Percentiles rank a stretch among this genome's conserved stretches.
phyloP scores from a whole-genome alignment of 2,797 vertebrate genomes.

The Mastacembelus armatus region DNA sequence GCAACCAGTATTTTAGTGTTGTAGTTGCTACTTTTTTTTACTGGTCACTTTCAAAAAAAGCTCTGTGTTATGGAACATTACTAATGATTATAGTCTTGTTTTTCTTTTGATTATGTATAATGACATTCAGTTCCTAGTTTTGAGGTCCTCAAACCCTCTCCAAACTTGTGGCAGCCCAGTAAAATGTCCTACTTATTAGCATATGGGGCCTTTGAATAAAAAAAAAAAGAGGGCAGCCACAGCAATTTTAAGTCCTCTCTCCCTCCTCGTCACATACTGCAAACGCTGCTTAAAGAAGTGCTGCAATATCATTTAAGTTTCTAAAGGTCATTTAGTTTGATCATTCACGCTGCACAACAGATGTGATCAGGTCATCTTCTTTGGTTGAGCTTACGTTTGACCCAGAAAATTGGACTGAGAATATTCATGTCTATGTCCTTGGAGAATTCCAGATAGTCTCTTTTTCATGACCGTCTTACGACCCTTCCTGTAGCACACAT shows the following conservation, averaged over 20 bases:
- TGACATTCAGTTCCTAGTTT: constrained; percentile 31
- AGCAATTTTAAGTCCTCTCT: constrained; percentile 35
- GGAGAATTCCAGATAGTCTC: constrained; percentile 65
- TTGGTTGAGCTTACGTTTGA: constrained; percentile 60
- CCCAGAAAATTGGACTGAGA: constrained; percentile 74
- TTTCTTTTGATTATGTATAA: constrained; percentile 20
- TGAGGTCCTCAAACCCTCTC: constrained; percentile 38
- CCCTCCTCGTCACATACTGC: constrained; percentile 26
- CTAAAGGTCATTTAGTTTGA: constrained; percentile 70
- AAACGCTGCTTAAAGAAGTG: constrained; percentile 55
- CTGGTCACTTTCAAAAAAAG: neutral
- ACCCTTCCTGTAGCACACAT: constrained; percentile 76
- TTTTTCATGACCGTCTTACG: constrained; percentile 78
- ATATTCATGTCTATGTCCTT: constrained; percentile 77
- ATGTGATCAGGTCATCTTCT: constrained; percentile 76
- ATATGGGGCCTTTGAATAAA: constrained; percentile 42
- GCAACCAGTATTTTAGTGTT: too few relatives aligned
- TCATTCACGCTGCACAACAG: constrained; percentile 66
- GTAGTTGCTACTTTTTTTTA: too few relatives aligned
- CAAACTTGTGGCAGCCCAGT: constrained; percentile 47
- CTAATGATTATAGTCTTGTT: neutral
- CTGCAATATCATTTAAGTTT: constrained; percentile 67
- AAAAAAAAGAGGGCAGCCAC: constrained; percentile 35
- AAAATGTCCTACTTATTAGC: constrained; percentile 60
- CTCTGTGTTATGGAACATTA: constrained; percentile 1